phyloP scores from a whole-genome alignment of 2,888 invertebrate species.

The Lasioglossum vierecki region DNA sequence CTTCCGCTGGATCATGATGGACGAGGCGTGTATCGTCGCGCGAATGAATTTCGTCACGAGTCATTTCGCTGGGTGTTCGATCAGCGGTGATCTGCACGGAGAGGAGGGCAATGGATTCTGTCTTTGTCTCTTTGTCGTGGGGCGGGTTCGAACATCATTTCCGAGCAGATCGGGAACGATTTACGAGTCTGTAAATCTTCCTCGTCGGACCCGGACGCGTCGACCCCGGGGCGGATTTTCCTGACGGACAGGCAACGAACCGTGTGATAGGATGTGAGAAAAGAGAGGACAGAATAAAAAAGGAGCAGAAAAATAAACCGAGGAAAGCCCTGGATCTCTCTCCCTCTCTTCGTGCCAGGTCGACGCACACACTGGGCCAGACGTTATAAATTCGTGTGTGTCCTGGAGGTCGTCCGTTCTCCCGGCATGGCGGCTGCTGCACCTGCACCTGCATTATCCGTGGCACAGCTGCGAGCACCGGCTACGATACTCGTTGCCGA shows the following conservation, averaged over 20 bases:
- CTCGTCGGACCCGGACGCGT: constrained; percentile 6
- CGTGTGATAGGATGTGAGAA: constrained; percentile 52
- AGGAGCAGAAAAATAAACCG: constrained; percentile 36
- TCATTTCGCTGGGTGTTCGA: neutral
- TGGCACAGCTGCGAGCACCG: constrained; percentile 53
- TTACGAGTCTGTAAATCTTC: constrained; percentile 69
- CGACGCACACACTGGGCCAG: constrained; percentile 31
- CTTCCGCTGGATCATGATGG: neutral
- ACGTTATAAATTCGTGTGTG: constrained; percentile 68
- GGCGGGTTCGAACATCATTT: constrained; percentile 66
- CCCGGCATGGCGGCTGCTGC: constrained; percentile 21
- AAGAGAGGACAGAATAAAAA: constrained; percentile 26
- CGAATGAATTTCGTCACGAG: constrained; percentile 19
- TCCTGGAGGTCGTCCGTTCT: constrained; percentile 50
- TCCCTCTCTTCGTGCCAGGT: constrained; percentile 14
- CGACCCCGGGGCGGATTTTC: constrained; percentile 39
- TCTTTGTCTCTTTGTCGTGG: constrained; percentile 34
- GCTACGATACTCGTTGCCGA: constrained; percentile 52
- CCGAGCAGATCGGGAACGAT: constrained; percentile 64
- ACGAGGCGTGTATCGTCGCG: neutral
- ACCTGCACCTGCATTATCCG: constrained; percentile 66
- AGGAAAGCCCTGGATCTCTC: constrained; percentile 30
- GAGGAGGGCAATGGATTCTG: constrained; percentile 1
- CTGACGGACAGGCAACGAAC: constrained; percentile 63
- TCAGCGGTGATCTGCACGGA: neutral